Conservation (phyloP, 2,888 invertebrate genomes). For the Hypomecis atomaria region DNA sequence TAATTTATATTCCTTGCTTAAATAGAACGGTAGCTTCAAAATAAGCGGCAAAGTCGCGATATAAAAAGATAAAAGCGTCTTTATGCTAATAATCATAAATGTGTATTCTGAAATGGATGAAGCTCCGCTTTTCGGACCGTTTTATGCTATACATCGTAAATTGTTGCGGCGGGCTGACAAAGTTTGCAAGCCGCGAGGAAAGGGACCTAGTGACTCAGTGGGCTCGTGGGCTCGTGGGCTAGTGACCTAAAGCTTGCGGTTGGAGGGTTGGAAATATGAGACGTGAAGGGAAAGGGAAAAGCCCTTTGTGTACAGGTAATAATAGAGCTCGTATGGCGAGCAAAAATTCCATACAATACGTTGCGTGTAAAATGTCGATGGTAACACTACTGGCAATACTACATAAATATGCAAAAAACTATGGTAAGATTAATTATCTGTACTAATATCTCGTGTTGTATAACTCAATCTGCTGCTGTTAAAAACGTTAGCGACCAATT, state of each 20-base stretch:
- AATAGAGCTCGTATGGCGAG: background rate
- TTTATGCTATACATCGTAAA: constrained; percentile 23
- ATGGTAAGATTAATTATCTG: too few species aligned
- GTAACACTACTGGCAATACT: background rate
- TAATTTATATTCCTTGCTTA: background rate
- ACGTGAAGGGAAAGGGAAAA: constrained; percentile 17
- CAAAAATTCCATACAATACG: background rate
- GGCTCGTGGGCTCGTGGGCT: constrained; percentile 20
- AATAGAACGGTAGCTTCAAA: too few species aligned
- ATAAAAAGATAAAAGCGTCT: too few species aligned
- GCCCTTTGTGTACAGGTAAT: constrained; percentile 23
- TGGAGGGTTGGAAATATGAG: constrained; percentile 20
- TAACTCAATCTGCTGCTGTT: too few species aligned
- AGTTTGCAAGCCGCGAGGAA: constrained; percentile 25
- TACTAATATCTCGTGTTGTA: too few species aligned
- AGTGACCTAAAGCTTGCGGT: constrained; percentile 27
- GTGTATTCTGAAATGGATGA: constrained; percentile 5
- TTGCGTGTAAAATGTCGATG: background rate
- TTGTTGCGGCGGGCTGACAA: constrained; percentile 28
- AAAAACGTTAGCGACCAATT: too few species aligned
- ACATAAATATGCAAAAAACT: background rate
- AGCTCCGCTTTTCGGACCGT: constrained; percentile 5
- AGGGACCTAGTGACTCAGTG: constrained; percentile 24
- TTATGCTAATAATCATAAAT: constrained; percentile 7
- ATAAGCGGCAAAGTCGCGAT: too few species aligned